Evolutionary conservation across 2,113 vertebrate genomes (phyloP), one percentile per base, ranked within the genome.

Genomic region (Lates calcarifer): DNA sequence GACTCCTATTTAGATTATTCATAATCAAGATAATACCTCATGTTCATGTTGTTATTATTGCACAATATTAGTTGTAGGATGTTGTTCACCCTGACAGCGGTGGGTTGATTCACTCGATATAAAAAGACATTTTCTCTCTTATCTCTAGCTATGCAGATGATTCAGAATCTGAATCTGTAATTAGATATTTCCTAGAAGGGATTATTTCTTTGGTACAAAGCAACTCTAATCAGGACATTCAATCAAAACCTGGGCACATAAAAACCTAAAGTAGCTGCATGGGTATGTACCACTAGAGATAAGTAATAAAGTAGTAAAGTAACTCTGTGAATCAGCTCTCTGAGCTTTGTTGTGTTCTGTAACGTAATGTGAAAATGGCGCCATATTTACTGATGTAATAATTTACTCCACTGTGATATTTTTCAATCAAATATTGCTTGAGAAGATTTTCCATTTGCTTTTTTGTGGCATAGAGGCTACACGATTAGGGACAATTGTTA

Each of bases 361-460:
- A 22, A 33, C 11, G 3, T 37, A 14, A 47, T 37, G 49, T 45
- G 22, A 51, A 78, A 17, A 56, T 55, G 33, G 35, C 35, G 0
- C 35, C 55, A 26, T 37, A 22, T 64, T 47, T 24, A 31, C 49
- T 49, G n/a, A 70, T 24, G 58, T 63, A 29, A 63, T 37, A 18
- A 14, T 22, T 22, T 10, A n/a, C 9, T 29, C n/a, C 15, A 26
- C 80, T 69, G 18, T 55, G 39, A 49, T 56, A 22, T 76, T 45
- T 74, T 33, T 47, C n/a, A 28, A 64, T 62, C 31, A 47, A n/a
- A 39, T 65, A 57, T 63, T 28, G 41, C 51, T 7, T 7, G 17
- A 55, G 26, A 35, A 45, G 17, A 41, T 39, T 84, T 84, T 80
- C 53, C 60, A 24, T 75, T 62, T 22, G 20, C 47, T 61, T 86